phyloP scores from a whole-genome alignment of 64 coral and sea anemone species.

The Trachythela sp. region DNA sequence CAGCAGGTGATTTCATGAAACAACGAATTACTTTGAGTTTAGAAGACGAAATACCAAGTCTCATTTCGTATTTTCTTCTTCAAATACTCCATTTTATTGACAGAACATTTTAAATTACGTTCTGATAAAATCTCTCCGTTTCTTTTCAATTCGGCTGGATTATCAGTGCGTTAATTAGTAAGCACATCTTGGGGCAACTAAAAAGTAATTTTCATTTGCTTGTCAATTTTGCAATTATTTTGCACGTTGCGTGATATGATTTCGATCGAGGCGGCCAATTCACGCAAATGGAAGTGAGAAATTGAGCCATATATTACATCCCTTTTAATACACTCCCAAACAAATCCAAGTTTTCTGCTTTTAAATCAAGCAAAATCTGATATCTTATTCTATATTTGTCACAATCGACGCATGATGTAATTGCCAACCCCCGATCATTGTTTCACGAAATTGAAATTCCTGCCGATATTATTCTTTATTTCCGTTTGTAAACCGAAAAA shows the following conservation, averaged over 20 bases:
- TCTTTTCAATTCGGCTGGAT: background rate
- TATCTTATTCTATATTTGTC: background rate
- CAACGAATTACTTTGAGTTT: background rate
- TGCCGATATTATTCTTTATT: background rate
- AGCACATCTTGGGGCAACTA: background rate
- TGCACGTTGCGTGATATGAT: background rate
- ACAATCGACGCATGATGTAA: background rate
- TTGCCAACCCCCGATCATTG: background rate
- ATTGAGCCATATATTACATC: background rate
- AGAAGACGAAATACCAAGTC: background rate
- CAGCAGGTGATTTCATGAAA: slow-evolving; percentile 17
- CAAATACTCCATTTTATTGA: background rate
- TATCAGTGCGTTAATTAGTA: slow-evolving; percentile 4
- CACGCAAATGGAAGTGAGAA: background rate
- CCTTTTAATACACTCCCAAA: no score
- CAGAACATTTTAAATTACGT: background rate
- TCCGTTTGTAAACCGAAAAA: background rate
- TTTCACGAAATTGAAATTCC: background rate
- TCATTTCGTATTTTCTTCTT: background rate
- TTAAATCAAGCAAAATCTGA: no score
- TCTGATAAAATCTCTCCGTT: slow-evolving; percentile 10
- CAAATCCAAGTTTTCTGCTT: no score
- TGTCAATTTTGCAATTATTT: slow-evolving; percentile 11
- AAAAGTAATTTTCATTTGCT: slow-evolving; percentile 23
- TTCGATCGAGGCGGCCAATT: background rate